Base-by-base conservation (phyloP, 2,888 invertebrate genomes). In the Drosophila atripex region DNA sequence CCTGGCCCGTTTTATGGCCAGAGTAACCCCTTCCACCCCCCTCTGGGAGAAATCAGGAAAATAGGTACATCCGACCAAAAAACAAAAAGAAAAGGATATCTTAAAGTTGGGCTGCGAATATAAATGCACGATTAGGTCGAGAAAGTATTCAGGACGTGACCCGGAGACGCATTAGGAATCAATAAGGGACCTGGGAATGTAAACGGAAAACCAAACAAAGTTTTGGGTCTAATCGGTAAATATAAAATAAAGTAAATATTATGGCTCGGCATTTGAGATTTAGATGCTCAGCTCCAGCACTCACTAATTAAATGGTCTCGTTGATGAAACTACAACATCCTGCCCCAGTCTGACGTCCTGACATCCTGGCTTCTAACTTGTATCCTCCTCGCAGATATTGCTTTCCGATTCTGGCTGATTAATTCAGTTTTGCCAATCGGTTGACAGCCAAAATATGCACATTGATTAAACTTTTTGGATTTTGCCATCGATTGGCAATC, bases 1-100 rank as follows among this genome's bases (percentile, higher is more conserved):
- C 69, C 68, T 68, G 56, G 57, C 49, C 53, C 55, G 51, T 63
- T 72, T 73, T 73, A 73, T 72, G 72, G 53, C 52, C 63, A n/a
- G n/a, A n/a, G 56, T 16, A 45, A 18, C 25, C 18, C 16, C 1
- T 4, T 16, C 38, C 3, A 4, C 18, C 43, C 7, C 9, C 28
- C 8, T 28, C 21, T 39, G 12, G 0, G 45, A 54, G 54, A 55
- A 60, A 39, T 47, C 47, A 46, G 11, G 35, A 54, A 60, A 47
- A 56, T 56, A 56, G 57, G 57, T 47, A 4, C 38, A 9, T 30
- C n/a, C 9, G n/a, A n/a, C n/a, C n/a, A n/a, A n/a, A n/a, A n/a
- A n/a, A n/a, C n/a, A 16, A 56, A 30, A 12, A n/a, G 41, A 21
- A 60, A 56, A 18, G n/a, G 9, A 47, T 21, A 60, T 60, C 60